phyloP scores from a whole-genome alignment of 2,888 invertebrate species.

The Leptinotarsa juncta region DNA sequence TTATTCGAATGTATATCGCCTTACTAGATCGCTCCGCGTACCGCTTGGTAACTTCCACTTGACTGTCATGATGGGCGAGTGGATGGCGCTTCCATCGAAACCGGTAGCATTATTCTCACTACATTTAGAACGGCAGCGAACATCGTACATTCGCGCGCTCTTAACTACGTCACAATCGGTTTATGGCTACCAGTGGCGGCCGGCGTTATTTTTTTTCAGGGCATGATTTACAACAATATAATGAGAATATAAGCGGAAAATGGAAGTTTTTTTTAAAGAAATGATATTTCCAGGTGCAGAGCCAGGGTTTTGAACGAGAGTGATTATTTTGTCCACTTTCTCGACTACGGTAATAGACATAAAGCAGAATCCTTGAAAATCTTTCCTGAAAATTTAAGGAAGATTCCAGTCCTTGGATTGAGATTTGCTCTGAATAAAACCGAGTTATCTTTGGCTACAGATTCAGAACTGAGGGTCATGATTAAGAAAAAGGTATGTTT shows the following conservation, averaged over 20 bases:
- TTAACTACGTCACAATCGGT: too few relatives aligned
- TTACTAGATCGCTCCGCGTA: too few relatives aligned
- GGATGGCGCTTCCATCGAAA: too few relatives aligned
- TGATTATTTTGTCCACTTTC: slow-evolving; percentile 49
- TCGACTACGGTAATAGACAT: slow-evolving; percentile 57
- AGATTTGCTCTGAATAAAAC: slow-evolving; percentile 35
- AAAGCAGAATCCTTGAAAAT: slow-evolving; percentile 43
- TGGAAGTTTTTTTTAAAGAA: neutral
- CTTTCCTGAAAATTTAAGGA: slow-evolving; percentile 44
- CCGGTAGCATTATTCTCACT: too few relatives aligned
- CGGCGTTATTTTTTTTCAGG: too few relatives aligned
- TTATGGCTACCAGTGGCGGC: too few relatives aligned
- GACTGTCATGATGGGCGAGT: too few relatives aligned
- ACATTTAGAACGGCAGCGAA: too few relatives aligned
- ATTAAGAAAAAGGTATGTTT: slow-evolving; percentile 40
- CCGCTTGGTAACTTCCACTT: too few relatives aligned
- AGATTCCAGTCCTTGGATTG: slow-evolving; percentile 50
- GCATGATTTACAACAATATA: neutral
- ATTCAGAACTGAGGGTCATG: slow-evolving; percentile 37
- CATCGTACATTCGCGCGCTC: neutral
- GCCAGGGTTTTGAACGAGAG: slow-evolving; percentile 44
- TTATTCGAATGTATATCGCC: too few relatives aligned
- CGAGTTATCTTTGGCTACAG: slow-evolving; percentile 26
- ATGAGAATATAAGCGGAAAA: neutral
- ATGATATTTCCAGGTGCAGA: slow-evolving; percentile 51